phyloP scores from a whole-genome alignment of 2,113 vertebrate genomes.

The Tenebrosternarchus preto region DNA sequence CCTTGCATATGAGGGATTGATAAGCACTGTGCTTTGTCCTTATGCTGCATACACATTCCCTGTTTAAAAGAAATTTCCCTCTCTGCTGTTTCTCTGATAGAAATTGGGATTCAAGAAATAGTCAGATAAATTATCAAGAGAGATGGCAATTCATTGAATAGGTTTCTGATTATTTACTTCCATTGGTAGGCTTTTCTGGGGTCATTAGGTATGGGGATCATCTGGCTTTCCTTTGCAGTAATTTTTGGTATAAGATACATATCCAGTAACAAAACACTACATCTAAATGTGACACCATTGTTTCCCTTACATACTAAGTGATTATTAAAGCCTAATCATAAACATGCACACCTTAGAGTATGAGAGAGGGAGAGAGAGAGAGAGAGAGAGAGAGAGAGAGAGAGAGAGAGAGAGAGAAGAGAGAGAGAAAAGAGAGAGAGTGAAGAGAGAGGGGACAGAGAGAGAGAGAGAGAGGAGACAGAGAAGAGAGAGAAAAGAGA shows the following conservation, averaged over 20 bases:
- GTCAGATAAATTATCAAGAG: not conserved
- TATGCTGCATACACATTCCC: not conserved
- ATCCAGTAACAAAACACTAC: conserved; percentile 4
- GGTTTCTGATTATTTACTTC: not conserved
- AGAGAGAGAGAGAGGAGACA: conserved; percentile 1
- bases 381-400: conserved; percentile 7
- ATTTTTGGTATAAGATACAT: not conserved
- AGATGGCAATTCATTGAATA: not conserved
- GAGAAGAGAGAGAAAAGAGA: conserved; percentile 7
- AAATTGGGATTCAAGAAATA: not conserved
- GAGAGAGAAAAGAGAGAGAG: conserved; percentile 1
- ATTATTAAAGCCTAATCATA: conserved; percentile 30
- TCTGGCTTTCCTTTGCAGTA: not conserved
- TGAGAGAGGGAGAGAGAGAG: not conserved
- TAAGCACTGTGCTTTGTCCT: not conserved
- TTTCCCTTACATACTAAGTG: conserved; percentile 12
- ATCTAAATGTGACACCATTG: not conserved
- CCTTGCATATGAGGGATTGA: not conserved
- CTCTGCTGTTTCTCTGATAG: not conserved
- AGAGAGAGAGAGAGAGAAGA: conserved; percentile 4
- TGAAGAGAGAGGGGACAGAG: too few species aligned
- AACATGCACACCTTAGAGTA: too few species aligned
- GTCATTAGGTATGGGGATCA: not conserved
- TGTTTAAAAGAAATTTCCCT: not conserved
- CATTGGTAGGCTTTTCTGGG: not conserved